Percentiles rank a stretch among this genome's conserved stretches.
Conservation (phyloP, 2,888 invertebrate genomes). For the Lacanobia wlatinum region DNA sequence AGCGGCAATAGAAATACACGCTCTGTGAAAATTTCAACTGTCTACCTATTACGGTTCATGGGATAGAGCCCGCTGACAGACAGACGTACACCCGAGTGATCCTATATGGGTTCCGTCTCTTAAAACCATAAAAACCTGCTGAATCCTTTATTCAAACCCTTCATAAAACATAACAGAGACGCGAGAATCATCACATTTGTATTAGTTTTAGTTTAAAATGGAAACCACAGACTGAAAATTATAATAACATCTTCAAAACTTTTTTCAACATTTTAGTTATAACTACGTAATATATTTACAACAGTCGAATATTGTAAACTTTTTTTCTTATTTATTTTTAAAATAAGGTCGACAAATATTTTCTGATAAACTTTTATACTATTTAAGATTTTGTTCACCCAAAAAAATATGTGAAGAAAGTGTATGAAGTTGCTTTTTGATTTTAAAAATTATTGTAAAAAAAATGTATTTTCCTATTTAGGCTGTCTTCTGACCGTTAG, state of each 20-base stretch:
- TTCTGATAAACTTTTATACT: neutral
- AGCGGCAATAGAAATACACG: too few species aligned
- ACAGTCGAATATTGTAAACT: neutral
- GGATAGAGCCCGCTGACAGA: too few species aligned
- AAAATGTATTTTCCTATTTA: constrained; percentile 42
- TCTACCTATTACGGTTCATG: too few species aligned
- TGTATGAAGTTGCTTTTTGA: too few species aligned
- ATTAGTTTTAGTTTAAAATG: constrained; percentile 21
- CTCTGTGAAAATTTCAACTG: too few species aligned
- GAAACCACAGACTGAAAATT: constrained; percentile 50
- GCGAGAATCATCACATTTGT: constrained; percentile 48
- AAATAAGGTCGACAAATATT: neutral
- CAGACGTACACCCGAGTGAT: too few species aligned
- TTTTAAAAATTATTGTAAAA: neutral
- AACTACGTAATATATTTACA: too few species aligned
- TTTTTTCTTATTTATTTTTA: neutral
- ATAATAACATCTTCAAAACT: constrained; percentile 25
- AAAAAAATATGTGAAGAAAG: neutral
- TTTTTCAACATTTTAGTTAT: neutral
- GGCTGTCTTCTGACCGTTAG: constrained; percentile 37
- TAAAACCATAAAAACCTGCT: too few species aligned
- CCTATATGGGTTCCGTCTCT: too few species aligned
- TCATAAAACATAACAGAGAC: constrained; percentile 3
- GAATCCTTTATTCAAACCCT: constrained; percentile 16
- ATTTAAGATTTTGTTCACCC: too few species aligned